Evolutionary conservation across 2,888 invertebrate species (phyloP), one percentile per base, ranked within the genome.

Genomic region (Nemurella pictetii): DNA sequence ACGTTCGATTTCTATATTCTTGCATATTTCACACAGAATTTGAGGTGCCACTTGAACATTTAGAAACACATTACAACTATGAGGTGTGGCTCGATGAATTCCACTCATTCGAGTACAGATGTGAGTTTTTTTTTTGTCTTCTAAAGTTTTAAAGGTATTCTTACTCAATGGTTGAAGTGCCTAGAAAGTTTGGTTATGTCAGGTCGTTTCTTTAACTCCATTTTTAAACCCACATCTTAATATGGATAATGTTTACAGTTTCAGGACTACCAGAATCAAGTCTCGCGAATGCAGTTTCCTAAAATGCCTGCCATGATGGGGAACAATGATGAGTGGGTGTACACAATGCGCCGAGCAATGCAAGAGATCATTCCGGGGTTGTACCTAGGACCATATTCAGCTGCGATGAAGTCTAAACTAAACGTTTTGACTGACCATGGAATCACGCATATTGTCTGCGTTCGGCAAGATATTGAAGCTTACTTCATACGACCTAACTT

Each of bases 371-470:
- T 94, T 85, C 94, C 94, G 72, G 93, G 94, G 15, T 89, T 95
- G 29, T 95, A 91, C 89, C 91, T 95, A 25, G 94, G 94, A 27
- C 94, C 94, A 2, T 94, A 94, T 89, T 93, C 93, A 84, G 91
- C 93, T 83, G 94, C 94, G 27, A 92, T 92, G 88, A 92, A 91
- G 87, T 91, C 92, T 81, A 93, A 92, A 89, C 90, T 92, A 35
- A 90, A 91, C 36, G 88, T 88, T 81, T 89, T 94, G 84, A 87
- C 91, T 84, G 90, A 92, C 75, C 89, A 91, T 87, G 93, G 94
- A 5, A 93, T 95, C 86, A 94, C 94, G 32, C 94, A 94, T 88
- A 94, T 95, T 87, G 91, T 95, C 83, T 95, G 94, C 89, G 93
- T 95, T 27, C 90, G 94, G 84, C 93, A 94, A 87, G 91, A 91